A percentile compares a stretch with the other conserved stretches of the same genome.
Conservation (phyloP, 2,113 vertebrate species). For the Trinectes maculatus region DNA sequence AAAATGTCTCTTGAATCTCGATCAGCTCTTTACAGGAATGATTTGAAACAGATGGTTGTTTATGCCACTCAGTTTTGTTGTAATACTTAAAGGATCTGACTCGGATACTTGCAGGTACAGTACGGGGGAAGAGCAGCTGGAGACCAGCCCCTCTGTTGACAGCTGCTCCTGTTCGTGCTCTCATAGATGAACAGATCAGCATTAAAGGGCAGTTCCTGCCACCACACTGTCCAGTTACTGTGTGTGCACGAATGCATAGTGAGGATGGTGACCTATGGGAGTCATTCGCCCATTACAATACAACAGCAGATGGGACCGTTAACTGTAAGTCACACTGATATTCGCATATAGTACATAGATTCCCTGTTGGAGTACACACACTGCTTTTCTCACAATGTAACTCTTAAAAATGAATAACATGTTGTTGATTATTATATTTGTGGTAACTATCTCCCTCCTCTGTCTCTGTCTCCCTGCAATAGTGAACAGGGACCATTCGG, state of each 20-base stretch:
- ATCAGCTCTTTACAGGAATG: neutral
- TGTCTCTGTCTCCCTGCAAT: neutral
- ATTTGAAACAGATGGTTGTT: too few species aligned
- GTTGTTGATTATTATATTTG: too few species aligned
- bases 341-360: too few species aligned
- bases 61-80: neutral
- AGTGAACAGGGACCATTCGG: constrained; percentile 72
- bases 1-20: neutral
- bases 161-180: constrained; percentile 53
- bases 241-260: constrained; percentile 61
- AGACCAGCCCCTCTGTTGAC: constrained; percentile 53
- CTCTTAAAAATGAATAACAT: neutral
- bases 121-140: constrained; percentile 45
- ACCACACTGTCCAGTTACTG: constrained; percentile 53
- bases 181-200: constrained; percentile 65
- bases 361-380: neutral
- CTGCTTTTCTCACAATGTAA: neutral
- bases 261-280: constrained; percentile 75
- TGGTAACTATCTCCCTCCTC: neutral
- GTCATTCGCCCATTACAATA: constrained; percentile 65
- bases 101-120: constrained; percentile 15
- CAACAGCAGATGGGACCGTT: constrained; percentile 53
- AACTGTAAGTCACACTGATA: constrained; percentile 56
- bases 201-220: constrained; percentile 60
- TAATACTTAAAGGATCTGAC: neutral